Evolutionary conservation across 2,888 invertebrate species (phyloP), one percentile per base, ranked within the genome.

Genomic region (Cabera pusaria): DNA sequence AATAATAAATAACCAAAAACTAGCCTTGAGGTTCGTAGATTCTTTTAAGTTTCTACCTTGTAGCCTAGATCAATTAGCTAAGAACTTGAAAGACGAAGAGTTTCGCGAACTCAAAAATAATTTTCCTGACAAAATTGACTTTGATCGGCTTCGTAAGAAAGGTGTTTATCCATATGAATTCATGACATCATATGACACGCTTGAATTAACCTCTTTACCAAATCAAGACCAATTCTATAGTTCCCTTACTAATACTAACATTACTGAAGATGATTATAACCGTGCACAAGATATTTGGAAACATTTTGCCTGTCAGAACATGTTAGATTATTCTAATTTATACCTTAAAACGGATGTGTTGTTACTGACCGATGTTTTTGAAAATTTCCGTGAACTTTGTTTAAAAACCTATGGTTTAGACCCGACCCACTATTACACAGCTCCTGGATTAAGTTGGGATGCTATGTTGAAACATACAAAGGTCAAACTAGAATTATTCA

Each of bases 301-400:
- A 26, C 26, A 35, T 10, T 74, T 55, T 49, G 67, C 41, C 47
- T 67, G 7, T 43, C 73, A 37, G 51, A 17, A 21, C 11, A 35
- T 55, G 34, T 20, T 23, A 12, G 47, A 55, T 21, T 55, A 55
- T 16, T 37, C 41, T 4, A 31, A 45, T 18, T 14, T 55, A 4
- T 49, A 44, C 12, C n/a, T 46, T 2, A 48, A 45, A 33, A 44
- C 45, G 3, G 39, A 51, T 34, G 47, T 55, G 9, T 41, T 51
- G 22, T 26, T 49, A 9, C 23, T 51, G 8, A 32, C 40, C 1
- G 48, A 49, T 22, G 26, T 52, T 4, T 54, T 52, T 8, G 45
- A 50, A 47, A 50, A 50, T 16, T 47, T 50, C 28, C 34, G 49
- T 16, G 6, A 44, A 7, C 19, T 53, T 5, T 52, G 51, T 28